Conservation (phyloP, 1,140 invertebrate genomes). For the Hylyphantes graminicola region DNA sequence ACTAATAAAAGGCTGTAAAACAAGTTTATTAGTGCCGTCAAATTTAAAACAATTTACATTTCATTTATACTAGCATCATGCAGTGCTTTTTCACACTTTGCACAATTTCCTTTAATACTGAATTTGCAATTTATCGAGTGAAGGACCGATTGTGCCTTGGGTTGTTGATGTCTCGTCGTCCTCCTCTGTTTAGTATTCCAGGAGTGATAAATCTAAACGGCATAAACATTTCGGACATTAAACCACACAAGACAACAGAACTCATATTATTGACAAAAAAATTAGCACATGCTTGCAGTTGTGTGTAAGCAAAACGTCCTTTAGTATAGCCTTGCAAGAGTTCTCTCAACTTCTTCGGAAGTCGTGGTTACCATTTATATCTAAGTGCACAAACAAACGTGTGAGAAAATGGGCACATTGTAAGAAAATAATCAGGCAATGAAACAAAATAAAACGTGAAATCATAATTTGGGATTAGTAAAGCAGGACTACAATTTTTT, state of each 20-base stretch:
- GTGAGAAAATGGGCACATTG: not conserved
- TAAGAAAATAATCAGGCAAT: not conserved
- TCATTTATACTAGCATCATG: too few species aligned
- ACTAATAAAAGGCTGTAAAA: too few species aligned
- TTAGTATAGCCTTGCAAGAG: not conserved
- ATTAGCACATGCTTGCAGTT: too few species aligned
- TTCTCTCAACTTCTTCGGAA: conserved; percentile 7
- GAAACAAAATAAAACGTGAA: not conserved
- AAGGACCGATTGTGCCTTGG: conserved; percentile 49
- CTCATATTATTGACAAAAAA: too few species aligned
- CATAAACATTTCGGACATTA: conserved; percentile 20
- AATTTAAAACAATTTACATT: too few species aligned
- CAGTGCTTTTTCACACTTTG: too few species aligned
- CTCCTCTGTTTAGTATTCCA: conserved; percentile 24
- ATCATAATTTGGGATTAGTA: too few species aligned
- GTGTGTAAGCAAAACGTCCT: conserved; percentile 3
- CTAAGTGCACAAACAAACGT: conserved; percentile 15
- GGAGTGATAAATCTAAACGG: conserved; percentile 49
- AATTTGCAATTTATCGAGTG: conserved; percentile 35
- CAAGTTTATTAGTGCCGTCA: too few species aligned
- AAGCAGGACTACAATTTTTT: too few species aligned
- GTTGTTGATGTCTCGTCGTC: conserved; percentile 46
- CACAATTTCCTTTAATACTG: too few species aligned
- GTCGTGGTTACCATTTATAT: conserved; percentile 29
- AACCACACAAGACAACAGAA: not conserved